Evolutionary conservation across 2,113 vertebrate genomes (phyloP).

Genomic region (Blennius ocellaris): DNA sequence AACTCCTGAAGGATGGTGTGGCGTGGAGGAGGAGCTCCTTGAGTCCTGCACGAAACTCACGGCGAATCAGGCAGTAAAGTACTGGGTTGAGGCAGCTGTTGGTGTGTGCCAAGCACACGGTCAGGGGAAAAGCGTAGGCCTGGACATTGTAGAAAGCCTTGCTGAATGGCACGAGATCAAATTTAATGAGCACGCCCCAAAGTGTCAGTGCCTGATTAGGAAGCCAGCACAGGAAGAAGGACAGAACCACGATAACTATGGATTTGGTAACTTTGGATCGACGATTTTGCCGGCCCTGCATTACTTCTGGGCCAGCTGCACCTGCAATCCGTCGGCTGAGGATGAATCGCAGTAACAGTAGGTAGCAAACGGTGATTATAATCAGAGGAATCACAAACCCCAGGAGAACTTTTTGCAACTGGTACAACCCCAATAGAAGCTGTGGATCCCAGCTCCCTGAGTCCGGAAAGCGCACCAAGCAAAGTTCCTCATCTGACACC

Average conservation of each 20-base stretch:
- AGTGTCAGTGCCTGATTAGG: conserved; percentile 87
- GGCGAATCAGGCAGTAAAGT: conserved; percentile 85
- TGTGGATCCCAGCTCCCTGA: conserved; percentile 84
- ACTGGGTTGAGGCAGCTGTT: conserved; percentile 89
- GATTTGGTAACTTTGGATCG: conserved; percentile 86
- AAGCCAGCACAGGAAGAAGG: conserved; percentile 89
- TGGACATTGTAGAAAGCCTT: conserved; percentile 86
- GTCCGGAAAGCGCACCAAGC: conserved; percentile 85
- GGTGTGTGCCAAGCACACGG: conserved; percentile 86
- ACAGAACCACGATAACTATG: conserved; percentile 84
- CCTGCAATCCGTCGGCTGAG: conserved; percentile 74
- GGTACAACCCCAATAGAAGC: conserved; percentile 86
- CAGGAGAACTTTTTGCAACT: conserved; percentile 85
- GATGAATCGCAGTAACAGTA: conserved; percentile 83
- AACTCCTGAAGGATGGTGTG: conserved; percentile 75
- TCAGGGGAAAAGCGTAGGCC: conserved; percentile 84
- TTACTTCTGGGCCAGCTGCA: conserved; percentile 55
- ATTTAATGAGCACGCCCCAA: conserved; percentile 88
- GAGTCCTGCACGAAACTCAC: conserved; percentile 84
- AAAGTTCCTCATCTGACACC: conserved; percentile 85
- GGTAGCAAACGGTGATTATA: conserved; percentile 85
- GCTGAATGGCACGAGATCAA: conserved; percentile 85
- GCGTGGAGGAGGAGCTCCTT: conserved; percentile 79
- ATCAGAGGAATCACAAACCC: conserved; percentile 85
- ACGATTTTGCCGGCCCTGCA: conserved; percentile 70